phyloP scores from a whole-genome alignment of 2,888 invertebrate genomes.

The Dendrolimus houi region DNA sequence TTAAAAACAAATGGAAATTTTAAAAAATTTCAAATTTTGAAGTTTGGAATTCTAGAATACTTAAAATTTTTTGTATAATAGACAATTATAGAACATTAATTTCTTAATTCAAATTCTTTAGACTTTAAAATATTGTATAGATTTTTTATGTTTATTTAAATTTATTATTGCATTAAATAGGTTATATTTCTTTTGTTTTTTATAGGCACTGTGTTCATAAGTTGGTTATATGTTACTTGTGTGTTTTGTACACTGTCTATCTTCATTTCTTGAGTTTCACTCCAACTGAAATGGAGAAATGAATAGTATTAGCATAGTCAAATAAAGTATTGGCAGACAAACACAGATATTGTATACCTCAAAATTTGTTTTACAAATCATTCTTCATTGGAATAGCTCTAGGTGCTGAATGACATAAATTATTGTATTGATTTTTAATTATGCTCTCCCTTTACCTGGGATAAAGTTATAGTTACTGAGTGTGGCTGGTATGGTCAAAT shows the following conservation, averaged over 20 bases:
- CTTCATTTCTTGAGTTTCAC: conserved; percentile 51
- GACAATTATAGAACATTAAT: background rate
- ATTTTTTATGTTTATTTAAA: background rate
- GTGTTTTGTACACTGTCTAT: conserved; percentile 28
- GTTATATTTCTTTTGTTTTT: background rate
- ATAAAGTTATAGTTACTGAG: too few species aligned
- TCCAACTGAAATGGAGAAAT: conserved; percentile 31
- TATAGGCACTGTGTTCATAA: conserved; percentile 38
- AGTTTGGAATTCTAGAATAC: background rate
- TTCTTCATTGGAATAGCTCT: too few species aligned
- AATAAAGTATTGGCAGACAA: too few species aligned
- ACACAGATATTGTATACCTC: too few species aligned
- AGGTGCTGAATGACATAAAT: too few species aligned
- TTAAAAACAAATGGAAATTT: conserved; percentile 2
- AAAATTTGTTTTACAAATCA: too few species aligned
- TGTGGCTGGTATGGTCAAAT: too few species aligned
- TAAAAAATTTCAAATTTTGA: background rate
- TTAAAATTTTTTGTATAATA: background rate
- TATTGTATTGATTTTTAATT: too few species aligned
- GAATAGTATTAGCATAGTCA: conserved; percentile 1
- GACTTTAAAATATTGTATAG: background rate
- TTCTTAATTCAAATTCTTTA: background rate
- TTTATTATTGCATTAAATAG: background rate
- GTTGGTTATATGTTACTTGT: conserved; percentile 21
- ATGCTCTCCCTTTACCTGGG: too few species aligned